Evolutionary conservation across 2,797 vertebrate species (phyloP), one percentile per base, ranked within the genome.

Genomic region (Manis crassicaudata): DNA sequence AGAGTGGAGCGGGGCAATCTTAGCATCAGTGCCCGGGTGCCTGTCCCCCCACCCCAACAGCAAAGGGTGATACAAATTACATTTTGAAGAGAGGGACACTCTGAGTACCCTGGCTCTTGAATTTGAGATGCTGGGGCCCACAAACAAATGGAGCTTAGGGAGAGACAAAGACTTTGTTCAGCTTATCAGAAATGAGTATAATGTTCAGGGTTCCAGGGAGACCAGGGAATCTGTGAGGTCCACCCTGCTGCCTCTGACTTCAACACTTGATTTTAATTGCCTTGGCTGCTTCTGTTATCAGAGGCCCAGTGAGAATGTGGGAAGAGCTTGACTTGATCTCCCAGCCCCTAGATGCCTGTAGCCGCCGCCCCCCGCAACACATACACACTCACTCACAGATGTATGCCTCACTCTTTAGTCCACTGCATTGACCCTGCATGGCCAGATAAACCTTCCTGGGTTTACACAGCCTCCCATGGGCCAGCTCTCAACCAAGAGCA

Each of bases 21-120:
- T 37, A 70, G 20, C 75, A 16, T n/a, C 35, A 6, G 0, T 5
- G 43, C 35, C 0, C 46, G 12, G 0, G 32, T 43, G 23, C 1
- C 7, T 35, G 52, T 43, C 54, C 13, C 6, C 17, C 35, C 0
- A 46, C 46, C 46, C 46, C 46, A 46, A 10, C 80, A 75, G 65
- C 35, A 27, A 65, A 85, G 3, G 0, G 14, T n/a, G 4, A 46
- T 85, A 54, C 29, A 40, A 72, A 9, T 20, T 58, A 7, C 20
- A 25, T 58, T 65, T 73, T n/a, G 35, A 83, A 82, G 56, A 77
- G 11, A 68, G 60, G 32, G 56, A 27, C 1, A 21, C 7, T 92
- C 25, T 43, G n/a, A 8, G n/a, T 14, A 75, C 12, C 23, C 25
- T 76, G 46, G 18, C n/a, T 81, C 77, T 88, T 68, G 4, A 43